phyloP scores from a whole-genome alignment of 1,140 invertebrate species.

The Luehdorfia chinensis region DNA sequence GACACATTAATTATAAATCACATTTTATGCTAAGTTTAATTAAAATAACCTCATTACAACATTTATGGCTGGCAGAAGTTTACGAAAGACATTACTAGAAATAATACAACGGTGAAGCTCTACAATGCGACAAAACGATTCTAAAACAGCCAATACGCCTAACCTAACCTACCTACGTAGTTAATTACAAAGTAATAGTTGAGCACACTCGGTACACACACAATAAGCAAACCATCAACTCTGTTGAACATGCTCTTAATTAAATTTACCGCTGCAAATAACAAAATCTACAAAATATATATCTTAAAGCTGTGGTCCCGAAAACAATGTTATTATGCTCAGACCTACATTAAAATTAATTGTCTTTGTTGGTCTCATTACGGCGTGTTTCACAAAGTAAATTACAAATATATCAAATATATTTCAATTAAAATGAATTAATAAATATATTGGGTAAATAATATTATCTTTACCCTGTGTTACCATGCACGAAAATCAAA shows the following conservation, averaged over 20 bases:
- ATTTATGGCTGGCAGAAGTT: conserved; percentile 54
- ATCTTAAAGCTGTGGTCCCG: conserved; percentile 40
- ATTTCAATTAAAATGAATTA: conserved; percentile 17
- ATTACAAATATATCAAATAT: conserved; percentile 16
- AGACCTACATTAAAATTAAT: conserved; percentile 31
- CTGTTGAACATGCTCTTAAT: conserved; percentile 1
- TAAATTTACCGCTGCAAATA: conserved; percentile 23
- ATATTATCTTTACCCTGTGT: conserved; percentile 35
- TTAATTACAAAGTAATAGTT: conserved; percentile 11
- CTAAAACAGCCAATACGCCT: conserved; percentile 8
- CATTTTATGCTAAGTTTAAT: conserved; percentile 36
- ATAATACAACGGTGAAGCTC: conserved; percentile 31
- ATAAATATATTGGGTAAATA: conserved; percentile 20
- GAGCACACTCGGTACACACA: conserved; percentile 6
- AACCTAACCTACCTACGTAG: conserved; percentile 1
- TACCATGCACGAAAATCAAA: conserved; percentile 32
- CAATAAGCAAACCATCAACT: too few species aligned
- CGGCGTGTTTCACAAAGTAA: conserved; percentile 7
- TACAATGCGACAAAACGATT: conserved; percentile 18
- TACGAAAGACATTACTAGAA: conserved; percentile 23
- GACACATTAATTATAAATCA: conserved; percentile 63
- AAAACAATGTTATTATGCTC: conserved; percentile 35
- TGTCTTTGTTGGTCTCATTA: conserved; percentile 27
- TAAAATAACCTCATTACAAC: conserved; percentile 45
- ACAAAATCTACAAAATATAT: conserved; percentile 26